Evolutionary conservation across 2,113 vertebrate genomes (phyloP).

Genomic region (Leuciscus idus): DNA sequence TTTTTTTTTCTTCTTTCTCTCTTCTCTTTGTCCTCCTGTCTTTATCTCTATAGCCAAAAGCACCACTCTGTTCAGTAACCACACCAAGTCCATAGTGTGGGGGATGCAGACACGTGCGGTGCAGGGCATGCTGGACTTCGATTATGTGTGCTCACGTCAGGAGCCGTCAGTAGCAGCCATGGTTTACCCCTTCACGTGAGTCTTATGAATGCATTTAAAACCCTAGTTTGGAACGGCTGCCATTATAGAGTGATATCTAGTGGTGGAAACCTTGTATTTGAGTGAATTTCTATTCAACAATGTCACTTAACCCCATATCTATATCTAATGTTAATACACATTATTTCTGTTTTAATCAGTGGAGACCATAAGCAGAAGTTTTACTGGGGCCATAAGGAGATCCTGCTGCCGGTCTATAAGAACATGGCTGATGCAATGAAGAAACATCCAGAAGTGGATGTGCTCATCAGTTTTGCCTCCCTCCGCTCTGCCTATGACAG

Average conservation of each 20-base stretch:
- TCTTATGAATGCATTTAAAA: background rate
- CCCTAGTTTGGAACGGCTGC: background rate
- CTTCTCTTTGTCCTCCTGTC: constrained; percentile 13
- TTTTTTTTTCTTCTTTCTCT: background rate
- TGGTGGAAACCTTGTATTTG: background rate
- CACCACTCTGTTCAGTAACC: constrained; percentile 86
- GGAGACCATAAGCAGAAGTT: constrained; percentile 99
- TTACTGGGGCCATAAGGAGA: constrained; percentile 99
- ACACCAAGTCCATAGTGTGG: constrained; percentile 95
- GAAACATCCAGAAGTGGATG: constrained; percentile 95
- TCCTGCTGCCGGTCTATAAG: constrained; percentile 95
- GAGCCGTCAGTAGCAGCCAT: constrained; percentile 94
- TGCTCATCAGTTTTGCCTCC: constrained; percentile 96
- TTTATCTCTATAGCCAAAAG: constrained; percentile 78
- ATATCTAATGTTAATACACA: background rate
- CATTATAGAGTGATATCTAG: background rate
- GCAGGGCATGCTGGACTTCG: constrained; percentile 98
- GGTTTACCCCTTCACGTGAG: constrained; percentile 98
- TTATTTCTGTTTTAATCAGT: constrained; percentile 64
- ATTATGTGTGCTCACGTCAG: constrained; percentile 91
- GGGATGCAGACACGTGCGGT: constrained; percentile 98
- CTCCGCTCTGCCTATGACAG: constrained; percentile 97
- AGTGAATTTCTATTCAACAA: background rate
- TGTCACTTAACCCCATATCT: background rate
- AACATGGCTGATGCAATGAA: constrained; percentile 97